These are phyloP conservation scores for Epinotia nisella DNA, from an alignment of 2,888 invertebrate species.

Conservation along the genomic window DNA sequence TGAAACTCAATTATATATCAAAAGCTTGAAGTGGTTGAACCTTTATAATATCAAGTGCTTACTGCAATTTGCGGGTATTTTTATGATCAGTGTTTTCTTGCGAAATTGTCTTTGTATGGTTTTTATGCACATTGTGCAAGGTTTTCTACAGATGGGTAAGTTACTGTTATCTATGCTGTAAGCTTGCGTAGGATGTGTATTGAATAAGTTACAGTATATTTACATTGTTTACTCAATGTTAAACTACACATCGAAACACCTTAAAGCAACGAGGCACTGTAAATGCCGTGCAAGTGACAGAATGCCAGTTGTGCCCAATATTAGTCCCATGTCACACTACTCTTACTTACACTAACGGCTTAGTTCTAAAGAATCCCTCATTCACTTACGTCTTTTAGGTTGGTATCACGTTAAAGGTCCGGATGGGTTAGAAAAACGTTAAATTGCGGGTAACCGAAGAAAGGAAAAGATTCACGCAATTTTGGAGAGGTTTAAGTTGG, in stretches of 20 bases:
- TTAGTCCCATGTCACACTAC: constrained; percentile 1
- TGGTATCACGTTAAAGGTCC: neutral
- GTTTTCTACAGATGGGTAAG: too few species aligned
- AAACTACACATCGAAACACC: neutral
- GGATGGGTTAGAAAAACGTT: constrained; percentile 11
- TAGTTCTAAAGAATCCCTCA: neutral
- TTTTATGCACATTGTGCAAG: too few species aligned
- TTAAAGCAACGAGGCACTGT: neutral
- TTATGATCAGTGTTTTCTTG: too few species aligned
- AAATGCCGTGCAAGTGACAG: neutral
- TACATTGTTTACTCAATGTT: too few species aligned
- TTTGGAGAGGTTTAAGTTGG: constrained; percentile 16
- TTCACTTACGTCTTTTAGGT: neutral
- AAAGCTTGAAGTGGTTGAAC: too few species aligned
- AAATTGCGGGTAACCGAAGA: constrained; percentile 7
- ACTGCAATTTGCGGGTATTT: too few species aligned
- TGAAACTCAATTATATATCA: too few species aligned
- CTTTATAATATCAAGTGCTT: too few species aligned
- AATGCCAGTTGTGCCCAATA: neutral
- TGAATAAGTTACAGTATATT: too few species aligned
- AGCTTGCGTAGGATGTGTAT: too few species aligned
- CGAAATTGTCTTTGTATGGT: too few species aligned
- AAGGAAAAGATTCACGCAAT: constrained; percentile 20
- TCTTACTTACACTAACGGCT: neutral
- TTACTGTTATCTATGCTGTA: too few species aligned